Evolutionary conservation across 2,888 invertebrate genomes (phyloP).

Genomic region (Listrodromus nycthemerus): DNA sequence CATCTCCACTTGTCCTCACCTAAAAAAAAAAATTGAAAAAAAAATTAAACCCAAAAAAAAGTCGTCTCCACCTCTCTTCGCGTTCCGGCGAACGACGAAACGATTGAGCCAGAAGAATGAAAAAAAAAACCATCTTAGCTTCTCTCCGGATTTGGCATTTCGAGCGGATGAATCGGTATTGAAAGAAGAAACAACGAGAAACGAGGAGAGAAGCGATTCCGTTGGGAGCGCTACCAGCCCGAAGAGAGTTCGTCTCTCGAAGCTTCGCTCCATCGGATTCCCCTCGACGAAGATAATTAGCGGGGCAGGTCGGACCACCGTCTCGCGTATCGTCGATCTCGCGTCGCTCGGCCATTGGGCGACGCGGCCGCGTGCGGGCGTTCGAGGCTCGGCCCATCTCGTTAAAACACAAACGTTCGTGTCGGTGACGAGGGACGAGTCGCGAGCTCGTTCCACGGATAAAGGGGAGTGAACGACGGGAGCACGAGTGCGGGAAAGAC

Average conservation of each 20-base stretch:
- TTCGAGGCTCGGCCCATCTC: constrained; percentile 75
- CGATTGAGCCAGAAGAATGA: too few relatives aligned
- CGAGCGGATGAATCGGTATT: too few relatives aligned
- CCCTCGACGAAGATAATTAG: constrained; percentile 24
- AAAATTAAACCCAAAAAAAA: too few relatives aligned
- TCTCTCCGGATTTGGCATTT: too few relatives aligned
- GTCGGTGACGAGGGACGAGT: constrained; percentile 80
- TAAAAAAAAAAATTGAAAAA: too few relatives aligned
- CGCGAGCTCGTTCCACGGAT: constrained; percentile 63
- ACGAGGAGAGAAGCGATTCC: neutral
- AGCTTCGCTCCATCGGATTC: constrained; percentile 2
- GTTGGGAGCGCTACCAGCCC: constrained; percentile 7
- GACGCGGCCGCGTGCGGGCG: constrained; percentile 72
- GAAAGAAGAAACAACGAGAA: too few relatives aligned
- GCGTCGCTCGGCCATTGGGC: constrained; percentile 76
- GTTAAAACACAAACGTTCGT: constrained; percentile 82
- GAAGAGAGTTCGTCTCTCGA: constrained; percentile 15
- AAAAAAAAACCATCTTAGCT: too few relatives aligned
- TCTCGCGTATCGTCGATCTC: constrained; percentile 42
- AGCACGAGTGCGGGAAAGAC: constrained; percentile 40
- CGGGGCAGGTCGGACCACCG: constrained; percentile 19
- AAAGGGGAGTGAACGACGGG: constrained; percentile 32
- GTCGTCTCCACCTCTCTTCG: too few relatives aligned
- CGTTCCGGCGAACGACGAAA: too few relatives aligned
- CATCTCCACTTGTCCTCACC: too few relatives aligned